A percentile compares a stretch with the other conserved stretches of the same genome.
phyloP scores from a whole-genome alignment of 2,888 invertebrate genomes.

The Esperia sulphurella region DNA sequence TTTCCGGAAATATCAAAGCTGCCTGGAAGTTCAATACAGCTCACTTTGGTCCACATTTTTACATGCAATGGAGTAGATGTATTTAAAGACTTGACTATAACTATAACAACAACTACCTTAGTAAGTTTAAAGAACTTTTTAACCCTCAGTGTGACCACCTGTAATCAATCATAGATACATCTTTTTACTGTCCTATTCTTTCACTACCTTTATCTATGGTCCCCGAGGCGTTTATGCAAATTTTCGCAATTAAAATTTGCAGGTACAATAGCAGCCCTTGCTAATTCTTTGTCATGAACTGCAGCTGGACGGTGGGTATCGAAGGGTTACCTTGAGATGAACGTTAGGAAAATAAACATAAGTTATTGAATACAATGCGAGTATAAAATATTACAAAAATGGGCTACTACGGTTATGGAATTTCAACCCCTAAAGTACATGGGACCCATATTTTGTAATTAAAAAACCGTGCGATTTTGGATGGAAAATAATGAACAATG shows the following conservation, averaged over 20 bases:
- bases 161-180: conserved; percentile 45
- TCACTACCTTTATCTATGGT: conserved; percentile 30
- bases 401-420: no score
- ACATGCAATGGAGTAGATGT: no score
- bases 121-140: not conserved
- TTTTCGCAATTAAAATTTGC: conserved; percentile 62
- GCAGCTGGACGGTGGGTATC: conserved; percentile 48
- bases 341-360: conserved; percentile 1
- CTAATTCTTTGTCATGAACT: conserved; percentile 41
- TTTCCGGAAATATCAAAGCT: no score
- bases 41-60: no score
- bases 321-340: conserved; percentile 9
- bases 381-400: not conserved
- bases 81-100: no score
- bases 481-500: no score
- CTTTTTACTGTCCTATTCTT: conserved; percentile 14
- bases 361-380: no score
- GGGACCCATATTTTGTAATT: no score
- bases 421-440: no score
- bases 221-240: conserved; percentile 62
- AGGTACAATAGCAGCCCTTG: conserved; percentile 47
- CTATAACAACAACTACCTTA: not conserved
- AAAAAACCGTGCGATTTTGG: no score
- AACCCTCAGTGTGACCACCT: conserved; percentile 31
- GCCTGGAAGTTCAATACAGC: no score